These are phyloP conservation scores for Pao palembangensis DNA, from an alignment of 2,113 vertebrate genomes.

Conservation along the genomic window DNA sequence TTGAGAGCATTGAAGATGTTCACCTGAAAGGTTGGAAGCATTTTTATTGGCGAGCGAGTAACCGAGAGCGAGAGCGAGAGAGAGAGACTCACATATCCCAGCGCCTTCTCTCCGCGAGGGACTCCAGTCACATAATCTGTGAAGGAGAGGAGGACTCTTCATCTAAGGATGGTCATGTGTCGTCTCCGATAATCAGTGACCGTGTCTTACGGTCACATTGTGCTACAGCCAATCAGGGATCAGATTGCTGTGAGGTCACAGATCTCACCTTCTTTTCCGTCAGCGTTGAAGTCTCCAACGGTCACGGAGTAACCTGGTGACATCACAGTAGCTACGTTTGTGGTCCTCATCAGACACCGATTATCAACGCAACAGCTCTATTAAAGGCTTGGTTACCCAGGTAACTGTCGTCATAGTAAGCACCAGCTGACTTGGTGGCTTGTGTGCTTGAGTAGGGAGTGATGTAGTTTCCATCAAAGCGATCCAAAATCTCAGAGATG, in stretches of 20 bases:
- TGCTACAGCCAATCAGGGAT: too few species aligned
- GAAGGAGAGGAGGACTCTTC: slow-evolving; percentile 14
- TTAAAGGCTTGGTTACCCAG: slow-evolving; percentile 73
- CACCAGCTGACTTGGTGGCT: slow-evolving; percentile 82
- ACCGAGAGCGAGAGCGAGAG: neutral
- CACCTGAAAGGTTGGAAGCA: slow-evolving; percentile 74
- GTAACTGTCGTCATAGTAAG: slow-evolving; percentile 93
- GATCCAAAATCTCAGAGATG: slow-evolving; percentile 84
- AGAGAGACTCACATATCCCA: slow-evolving; percentile 87
- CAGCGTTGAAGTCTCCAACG: slow-evolving; percentile 89
- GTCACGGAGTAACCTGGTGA: slow-evolving; percentile 89
- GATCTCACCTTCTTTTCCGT: slow-evolving; percentile 83
- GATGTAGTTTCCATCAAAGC: slow-evolving; percentile 63
- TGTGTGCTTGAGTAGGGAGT: slow-evolving; percentile 79
- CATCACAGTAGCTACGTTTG: neutral
- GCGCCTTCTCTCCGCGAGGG: slow-evolving; percentile 89
- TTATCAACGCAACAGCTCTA: too few species aligned
- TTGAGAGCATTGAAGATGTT: slow-evolving; percentile 89
- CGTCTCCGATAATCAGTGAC: too few species aligned
- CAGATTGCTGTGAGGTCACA: neutral
- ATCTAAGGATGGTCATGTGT: too few species aligned
- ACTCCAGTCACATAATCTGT: slow-evolving; percentile 94
- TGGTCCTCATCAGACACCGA: too few species aligned
- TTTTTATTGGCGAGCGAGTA: too few species aligned
- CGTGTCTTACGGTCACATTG: too few species aligned